Evolutionary conservation across 2,797 vertebrate genomes (phyloP).

Genomic region (Hipposideros larvatus): DNA sequence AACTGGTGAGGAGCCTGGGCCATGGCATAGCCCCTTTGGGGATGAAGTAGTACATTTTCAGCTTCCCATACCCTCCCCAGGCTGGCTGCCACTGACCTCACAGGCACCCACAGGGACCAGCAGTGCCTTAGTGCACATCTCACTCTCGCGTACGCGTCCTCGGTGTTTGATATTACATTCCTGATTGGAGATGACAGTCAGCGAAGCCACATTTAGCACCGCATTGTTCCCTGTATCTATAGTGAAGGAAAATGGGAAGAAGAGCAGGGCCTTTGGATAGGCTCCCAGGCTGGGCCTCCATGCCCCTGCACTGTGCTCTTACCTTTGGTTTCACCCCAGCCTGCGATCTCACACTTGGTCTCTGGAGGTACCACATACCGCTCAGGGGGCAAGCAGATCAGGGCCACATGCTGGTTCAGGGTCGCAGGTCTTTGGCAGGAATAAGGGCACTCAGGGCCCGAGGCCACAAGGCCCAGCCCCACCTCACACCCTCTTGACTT

Average conservation of each 20-base stretch:
- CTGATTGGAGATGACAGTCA: constrained; percentile 92
- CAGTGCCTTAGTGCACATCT: constrained; percentile 94
- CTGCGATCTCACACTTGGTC: constrained; percentile 95
- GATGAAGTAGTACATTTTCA: neutral
- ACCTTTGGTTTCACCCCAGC: constrained; percentile 97
- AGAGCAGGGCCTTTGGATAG: neutral
- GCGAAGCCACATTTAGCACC: constrained; percentile 93
- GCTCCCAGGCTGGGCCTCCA: neutral
- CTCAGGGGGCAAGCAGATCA: constrained; percentile 97
- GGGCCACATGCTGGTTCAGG: constrained; percentile 93
- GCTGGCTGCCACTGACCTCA: constrained; percentile 90
- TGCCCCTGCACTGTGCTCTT: constrained; percentile 46
- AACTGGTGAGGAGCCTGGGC: neutral
- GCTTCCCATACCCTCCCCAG: neutral
- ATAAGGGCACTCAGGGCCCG: constrained; percentile 23
- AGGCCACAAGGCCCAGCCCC: neutral
- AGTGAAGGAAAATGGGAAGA: neutral
- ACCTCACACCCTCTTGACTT: neutral
- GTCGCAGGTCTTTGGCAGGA: constrained; percentile 88
- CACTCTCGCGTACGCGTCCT: constrained; percentile 92
- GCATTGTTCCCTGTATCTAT: constrained; percentile 91
- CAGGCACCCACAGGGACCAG: constrained; percentile 93
- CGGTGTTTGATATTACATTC: constrained; percentile 93
- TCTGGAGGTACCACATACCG: constrained; percentile 92
- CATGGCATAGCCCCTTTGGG: neutral